A percentile compares a stretch with the other conserved stretches of the same genome.
These are phyloP conservation scores for Rhinogobio ventralis DNA, from an alignment of 2,797 vertebrate species.

Conservation along the genomic window DNA sequence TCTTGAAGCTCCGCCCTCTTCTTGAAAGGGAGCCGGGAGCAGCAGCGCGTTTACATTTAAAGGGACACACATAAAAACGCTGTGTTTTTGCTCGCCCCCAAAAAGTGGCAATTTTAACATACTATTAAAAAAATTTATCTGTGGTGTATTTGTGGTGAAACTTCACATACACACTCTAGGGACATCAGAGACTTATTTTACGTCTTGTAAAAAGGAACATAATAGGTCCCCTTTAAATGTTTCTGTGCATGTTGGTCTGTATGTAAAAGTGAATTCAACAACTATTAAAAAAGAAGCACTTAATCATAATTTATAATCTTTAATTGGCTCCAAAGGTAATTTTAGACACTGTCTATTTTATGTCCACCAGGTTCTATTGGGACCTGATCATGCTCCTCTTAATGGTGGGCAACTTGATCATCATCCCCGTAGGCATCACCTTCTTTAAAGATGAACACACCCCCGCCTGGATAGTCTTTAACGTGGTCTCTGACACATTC, in stretches of 20 bases:
- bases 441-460: slow-evolving; percentile 99
- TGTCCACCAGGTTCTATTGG: slow-evolving; percentile 93
- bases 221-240: neutral
- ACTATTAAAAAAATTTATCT: too few species aligned
- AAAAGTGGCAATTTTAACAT: too few species aligned
- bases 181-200: too few species aligned
- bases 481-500: slow-evolving; percentile 97
- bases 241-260: neutral
- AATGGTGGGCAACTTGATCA: slow-evolving; percentile 99
- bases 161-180: too few species aligned
- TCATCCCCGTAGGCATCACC: slow-evolving; percentile 98
- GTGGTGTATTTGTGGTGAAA: too few species aligned
- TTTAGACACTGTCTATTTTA: neutral
- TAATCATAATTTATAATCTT: neutral
- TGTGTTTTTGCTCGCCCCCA: too few species aligned
- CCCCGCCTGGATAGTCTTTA: slow-evolving; percentile 98
- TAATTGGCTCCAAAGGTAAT: neutral
- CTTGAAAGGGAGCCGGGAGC: too few species aligned
- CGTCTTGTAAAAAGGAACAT: too few species aligned
- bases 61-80: too few species aligned
- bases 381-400: slow-evolving; percentile 98
- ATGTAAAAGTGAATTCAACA: neutral
- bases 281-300: neutral
- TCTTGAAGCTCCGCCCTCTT: too few species aligned
- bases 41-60: too few species aligned